phyloP scores from a whole-genome alignment of 2,888 invertebrate genomes.

The Papilio elwesi region DNA sequence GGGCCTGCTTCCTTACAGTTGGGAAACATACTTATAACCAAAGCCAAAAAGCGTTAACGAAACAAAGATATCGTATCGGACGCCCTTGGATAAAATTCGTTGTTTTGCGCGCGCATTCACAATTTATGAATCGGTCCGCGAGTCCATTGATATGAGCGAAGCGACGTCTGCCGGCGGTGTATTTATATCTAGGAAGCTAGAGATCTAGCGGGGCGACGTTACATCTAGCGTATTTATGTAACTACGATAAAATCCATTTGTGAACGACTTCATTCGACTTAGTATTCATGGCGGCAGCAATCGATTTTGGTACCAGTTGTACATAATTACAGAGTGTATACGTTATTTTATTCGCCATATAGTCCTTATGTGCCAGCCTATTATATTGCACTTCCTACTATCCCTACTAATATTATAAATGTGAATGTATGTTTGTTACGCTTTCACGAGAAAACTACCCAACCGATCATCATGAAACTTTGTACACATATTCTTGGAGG shows the following conservation, averaged over 20 bases:
- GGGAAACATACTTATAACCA: no score
- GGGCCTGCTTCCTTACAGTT: no score
- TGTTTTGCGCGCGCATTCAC: slow-evolving; percentile 58
- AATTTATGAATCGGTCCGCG: slow-evolving; percentile 71
- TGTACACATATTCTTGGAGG: no score
- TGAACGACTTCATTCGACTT: background rate
- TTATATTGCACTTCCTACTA: no score
- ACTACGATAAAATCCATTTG: background rate
- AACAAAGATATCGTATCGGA: slow-evolving; percentile 35
- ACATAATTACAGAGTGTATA: background rate
- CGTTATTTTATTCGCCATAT: no score
- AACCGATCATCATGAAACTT: no score
- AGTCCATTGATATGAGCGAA: slow-evolving; percentile 61
- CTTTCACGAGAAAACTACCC: no score
- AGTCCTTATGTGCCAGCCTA: no score
- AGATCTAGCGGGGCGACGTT: background rate
- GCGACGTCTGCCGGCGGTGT: slow-evolving; percentile 60
- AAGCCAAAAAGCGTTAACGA: slow-evolving; percentile 15
- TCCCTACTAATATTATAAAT: no score
- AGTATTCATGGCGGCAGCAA: no score
- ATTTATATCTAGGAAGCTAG: slow-evolving; percentile 51
- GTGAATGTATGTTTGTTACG: no score
- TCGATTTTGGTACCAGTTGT: background rate
- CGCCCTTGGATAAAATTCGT: slow-evolving; percentile 60
- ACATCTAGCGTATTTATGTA: slow-evolving; percentile 27